These are phyloP conservation scores for Esox masquinongy DNA, from an alignment of 2,797 vertebrate genomes.

Conservation along the genomic window DNA sequence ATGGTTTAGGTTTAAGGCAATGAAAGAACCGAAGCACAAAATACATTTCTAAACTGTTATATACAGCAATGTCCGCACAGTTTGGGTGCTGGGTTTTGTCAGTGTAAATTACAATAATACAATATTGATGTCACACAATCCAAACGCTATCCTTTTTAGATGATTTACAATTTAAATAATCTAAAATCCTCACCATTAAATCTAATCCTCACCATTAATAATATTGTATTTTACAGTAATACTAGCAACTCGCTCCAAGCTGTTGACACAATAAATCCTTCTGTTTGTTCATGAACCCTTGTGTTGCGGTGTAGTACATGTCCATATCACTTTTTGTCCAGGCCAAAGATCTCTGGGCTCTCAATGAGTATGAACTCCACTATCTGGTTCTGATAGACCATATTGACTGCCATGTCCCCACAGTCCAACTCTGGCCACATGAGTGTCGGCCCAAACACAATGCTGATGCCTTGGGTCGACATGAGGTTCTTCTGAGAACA, in stretches of 20 bases:
- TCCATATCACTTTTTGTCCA: slow-evolving; percentile 38
- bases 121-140: not conserved
- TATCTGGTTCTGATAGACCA: slow-evolving; percentile 96
- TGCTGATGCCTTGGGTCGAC: slow-evolving; percentile 92
- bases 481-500: slow-evolving; percentile 88
- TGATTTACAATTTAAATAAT: not conserved
- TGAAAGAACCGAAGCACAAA: not conserved
- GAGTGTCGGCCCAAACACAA: slow-evolving; percentile 94
- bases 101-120: not conserved
- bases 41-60: not conserved
- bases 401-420: slow-evolving; percentile 90
- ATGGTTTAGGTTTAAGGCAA: not conserved
- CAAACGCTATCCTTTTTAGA: not conserved
- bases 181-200: not conserved
- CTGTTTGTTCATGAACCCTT: not conserved
- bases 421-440: slow-evolving; percentile 87
- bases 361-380: slow-evolving; percentile 88
- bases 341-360: slow-evolving; percentile 83
- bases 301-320: not conserved
- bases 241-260: slow-evolving; percentile 6
- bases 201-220: not conserved
- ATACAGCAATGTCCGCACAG: not conserved
- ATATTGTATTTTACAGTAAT: not conserved
- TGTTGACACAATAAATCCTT: not conserved
- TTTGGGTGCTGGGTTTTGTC: not conserved